Evolutionary conservation across 2,888 invertebrate genomes (phyloP), one percentile per base, ranked within the genome.

Genomic region (Folsomia manolachei): DNA sequence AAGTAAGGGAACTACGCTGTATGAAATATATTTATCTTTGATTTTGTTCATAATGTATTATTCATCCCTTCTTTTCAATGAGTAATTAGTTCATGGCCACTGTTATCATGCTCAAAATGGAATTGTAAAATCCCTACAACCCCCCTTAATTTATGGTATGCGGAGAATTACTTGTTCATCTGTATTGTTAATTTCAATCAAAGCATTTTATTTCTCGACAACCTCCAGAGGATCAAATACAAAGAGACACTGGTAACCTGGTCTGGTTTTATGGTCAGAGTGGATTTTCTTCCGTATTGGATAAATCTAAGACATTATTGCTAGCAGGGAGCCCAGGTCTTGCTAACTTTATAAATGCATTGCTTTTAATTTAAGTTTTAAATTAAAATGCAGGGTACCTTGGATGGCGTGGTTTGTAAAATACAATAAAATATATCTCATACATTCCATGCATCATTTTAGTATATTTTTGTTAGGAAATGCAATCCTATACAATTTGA

Each of bases 311-410:
- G 83, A 26, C 84, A 84, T 68, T 77, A 23, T 18, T 89, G 11
- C 81, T 89, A 2, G 81, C 89, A 18, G 89, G 89, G 1, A 88
- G 88, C 0, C 89, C 89, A 1, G n/a, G n/a, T n/a, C n/a, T n/a
- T n/a, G n/a, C n/a, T n/a, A n/a, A n/a, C n/a, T n/a, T n/a, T n/a
- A n/a, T n/a, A n/a, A n/a, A n/a, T n/a, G n/a, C n/a, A n/a, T n/a
- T n/a, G n/a, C n/a, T n/a, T n/a, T n/a, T n/a, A n/a, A n/a, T n/a
- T n/a, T n/a, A n/a, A n/a, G n/a, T n/a, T n/a, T n/a, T n/a, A n/a
- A n/a, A n/a, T n/a, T n/a, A n/a, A n/a, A n/a, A n/a, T n/a, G n/a
- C n/a, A n/a, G 89, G 89, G 0, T 84, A 65, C 86, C 87, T 66
- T 89, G 88, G 88, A 85, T 56, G 56, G 56, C 18, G 56, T 19